These are phyloP conservation scores for Odontesthes bonariensis DNA, from an alignment of 2,113 vertebrate genomes.

Conservation along the genomic window DNA sequence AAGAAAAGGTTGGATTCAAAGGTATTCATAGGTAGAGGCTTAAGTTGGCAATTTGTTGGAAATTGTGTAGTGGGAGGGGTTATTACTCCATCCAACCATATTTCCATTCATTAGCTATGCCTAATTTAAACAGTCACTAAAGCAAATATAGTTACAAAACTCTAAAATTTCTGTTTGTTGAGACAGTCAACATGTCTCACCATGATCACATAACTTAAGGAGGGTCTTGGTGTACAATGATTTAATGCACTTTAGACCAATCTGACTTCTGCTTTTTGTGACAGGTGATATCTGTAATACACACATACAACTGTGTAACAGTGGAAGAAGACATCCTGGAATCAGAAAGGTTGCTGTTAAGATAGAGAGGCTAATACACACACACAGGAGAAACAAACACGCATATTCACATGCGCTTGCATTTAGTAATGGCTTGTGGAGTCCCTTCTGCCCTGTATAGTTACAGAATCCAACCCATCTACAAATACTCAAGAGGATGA, in stretches of 20 bases:
- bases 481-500: not conserved
- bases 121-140: too few species aligned
- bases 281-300: not conserved
- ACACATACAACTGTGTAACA: not conserved
- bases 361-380: constrained; percentile 16
- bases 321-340: constrained; percentile 7
- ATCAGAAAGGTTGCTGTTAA: constrained; percentile 1
- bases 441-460: not conserved
- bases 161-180: too few species aligned
- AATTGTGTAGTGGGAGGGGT: not conserved
- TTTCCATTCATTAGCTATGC: too few species aligned
- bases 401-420: not conserved
- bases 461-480: not conserved
- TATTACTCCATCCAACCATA: too few species aligned
- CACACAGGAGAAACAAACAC: not conserved
- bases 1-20: constrained; percentile 3
- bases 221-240: not conserved
- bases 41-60: not conserved
- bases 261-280: not conserved
- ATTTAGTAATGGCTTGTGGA: constrained; percentile 9
- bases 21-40: not conserved
- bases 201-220: not conserved
- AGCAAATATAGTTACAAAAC: too few species aligned
- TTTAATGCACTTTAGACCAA: too few species aligned
- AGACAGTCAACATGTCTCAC: too few species aligned